These are phyloP conservation scores for Nemoura dubitans DNA, from an alignment of 2,888 invertebrate genomes.

Conservation along the genomic window DNA sequence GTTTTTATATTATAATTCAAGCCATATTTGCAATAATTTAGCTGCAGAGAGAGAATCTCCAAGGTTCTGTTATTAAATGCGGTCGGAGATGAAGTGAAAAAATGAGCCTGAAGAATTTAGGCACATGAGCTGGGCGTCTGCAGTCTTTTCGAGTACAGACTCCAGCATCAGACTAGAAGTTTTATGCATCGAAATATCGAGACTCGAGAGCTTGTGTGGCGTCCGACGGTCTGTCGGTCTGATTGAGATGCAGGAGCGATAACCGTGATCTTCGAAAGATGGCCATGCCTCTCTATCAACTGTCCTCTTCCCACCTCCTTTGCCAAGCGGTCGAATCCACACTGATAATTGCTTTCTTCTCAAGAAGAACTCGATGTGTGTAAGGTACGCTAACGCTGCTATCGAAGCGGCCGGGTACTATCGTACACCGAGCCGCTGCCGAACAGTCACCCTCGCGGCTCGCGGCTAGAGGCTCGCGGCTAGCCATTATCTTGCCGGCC, in stretches of 20 bases:
- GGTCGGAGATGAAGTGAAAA: not conserved
- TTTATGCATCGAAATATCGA: not conserved
- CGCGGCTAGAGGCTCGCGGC: too few species aligned
- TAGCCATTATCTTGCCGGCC: too few species aligned
- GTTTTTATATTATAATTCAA: constrained; percentile 27
- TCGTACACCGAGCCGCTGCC: too few species aligned
- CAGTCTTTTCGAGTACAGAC: not conserved
- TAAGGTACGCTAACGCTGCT: too few species aligned
- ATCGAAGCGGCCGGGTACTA: too few species aligned
- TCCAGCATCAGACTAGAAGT: not conserved
- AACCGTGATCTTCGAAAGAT: not conserved
- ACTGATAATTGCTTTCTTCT: too few species aligned
- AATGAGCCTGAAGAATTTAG: not conserved
- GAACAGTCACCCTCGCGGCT: too few species aligned
- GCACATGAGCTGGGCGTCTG: not conserved
- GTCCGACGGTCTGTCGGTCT: too few species aligned
- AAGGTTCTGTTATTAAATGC: not conserved
- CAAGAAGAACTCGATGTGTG: too few species aligned
- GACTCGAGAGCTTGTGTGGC: not conserved
- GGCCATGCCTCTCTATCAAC: not conserved
- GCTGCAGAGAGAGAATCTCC: not conserved
- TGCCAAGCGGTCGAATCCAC: too few species aligned
- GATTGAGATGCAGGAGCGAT: not conserved
- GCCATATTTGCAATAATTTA: not conserved
- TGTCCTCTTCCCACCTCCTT: too few species aligned